These are phyloP conservation scores for Zaprionus bogoriensis DNA, from an alignment of 2,888 invertebrate species.

Conservation along the genomic window DNA sequence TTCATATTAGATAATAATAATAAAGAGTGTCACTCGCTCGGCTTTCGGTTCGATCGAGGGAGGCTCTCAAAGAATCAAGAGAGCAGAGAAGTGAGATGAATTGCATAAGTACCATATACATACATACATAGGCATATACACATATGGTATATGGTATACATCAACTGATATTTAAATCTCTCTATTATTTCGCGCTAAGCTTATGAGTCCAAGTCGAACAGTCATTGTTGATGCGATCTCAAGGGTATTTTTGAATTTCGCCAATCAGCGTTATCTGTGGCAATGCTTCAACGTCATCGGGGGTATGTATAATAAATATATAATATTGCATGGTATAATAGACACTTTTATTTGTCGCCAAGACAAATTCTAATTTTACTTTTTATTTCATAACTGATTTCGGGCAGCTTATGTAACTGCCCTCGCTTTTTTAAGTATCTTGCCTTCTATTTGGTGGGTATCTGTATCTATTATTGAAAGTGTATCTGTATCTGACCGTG, in stretches of 20 bases:
- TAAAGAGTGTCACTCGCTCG: constrained; percentile 4
- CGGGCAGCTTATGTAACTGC: not conserved
- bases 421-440: not conserved
- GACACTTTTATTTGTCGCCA: too few relatives aligned
- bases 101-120: not conserved
- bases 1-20: constrained; percentile 25
- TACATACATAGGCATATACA: not conserved
- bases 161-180: too few relatives aligned
- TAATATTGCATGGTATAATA: too few relatives aligned
- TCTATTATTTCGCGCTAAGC: too few relatives aligned
- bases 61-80: not conserved
- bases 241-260: too few relatives aligned
- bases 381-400: too few relatives aligned
- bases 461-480: constrained; percentile 3
- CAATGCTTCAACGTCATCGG: too few relatives aligned
- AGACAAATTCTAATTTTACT: too few relatives aligned
- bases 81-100: not conserved
- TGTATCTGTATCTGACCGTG: constrained; percentile 1
- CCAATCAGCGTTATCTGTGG: too few relatives aligned
- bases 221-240: too few relatives aligned
- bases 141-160: not conserved
- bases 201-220: too few relatives aligned
- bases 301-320: too few relatives aligned
- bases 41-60: not conserved
- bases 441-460: constrained; percentile 2